phyloP scores from a whole-genome alignment of 2,113 vertebrate species.

The Fukomys damarensis region DNA sequence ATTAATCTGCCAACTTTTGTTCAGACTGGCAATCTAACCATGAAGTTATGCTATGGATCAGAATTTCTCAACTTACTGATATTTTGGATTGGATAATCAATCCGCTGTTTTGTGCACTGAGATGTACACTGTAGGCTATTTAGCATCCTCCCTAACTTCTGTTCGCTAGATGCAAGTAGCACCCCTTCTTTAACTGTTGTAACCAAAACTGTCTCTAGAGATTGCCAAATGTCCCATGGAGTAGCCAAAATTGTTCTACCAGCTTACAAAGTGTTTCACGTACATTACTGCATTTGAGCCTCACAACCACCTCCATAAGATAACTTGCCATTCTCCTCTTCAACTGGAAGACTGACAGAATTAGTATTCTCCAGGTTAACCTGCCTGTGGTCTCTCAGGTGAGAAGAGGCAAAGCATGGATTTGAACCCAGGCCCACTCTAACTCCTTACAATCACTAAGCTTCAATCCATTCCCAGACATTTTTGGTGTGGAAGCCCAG shows the following conservation, averaged over 20 bases:
- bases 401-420: not conserved
- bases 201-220: not conserved
- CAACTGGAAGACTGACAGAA: not conserved
- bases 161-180: not conserved
- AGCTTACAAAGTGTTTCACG: not conserved
- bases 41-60: not conserved
- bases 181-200: not conserved
- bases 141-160: not conserved
- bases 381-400: not conserved
- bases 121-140: fast-evolving
- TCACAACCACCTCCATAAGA: not conserved
- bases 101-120: not conserved
- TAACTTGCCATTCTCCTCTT: not conserved
- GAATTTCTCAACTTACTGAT: not conserved
- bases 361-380: not conserved
- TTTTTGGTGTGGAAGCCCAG: not conserved
- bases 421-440: not conserved
- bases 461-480: not conserved
- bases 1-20: not conserved
- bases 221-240: not conserved
- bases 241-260: not conserved
- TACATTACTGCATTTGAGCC: not conserved
- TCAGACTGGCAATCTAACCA: not conserved
- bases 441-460: not conserved
- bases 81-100: not conserved